Evolutionary conservation across 37 sponge, comb jelly and placozoan genomes (phyloP).

Genomic region (Halisarca cf. caerulea): DNA sequence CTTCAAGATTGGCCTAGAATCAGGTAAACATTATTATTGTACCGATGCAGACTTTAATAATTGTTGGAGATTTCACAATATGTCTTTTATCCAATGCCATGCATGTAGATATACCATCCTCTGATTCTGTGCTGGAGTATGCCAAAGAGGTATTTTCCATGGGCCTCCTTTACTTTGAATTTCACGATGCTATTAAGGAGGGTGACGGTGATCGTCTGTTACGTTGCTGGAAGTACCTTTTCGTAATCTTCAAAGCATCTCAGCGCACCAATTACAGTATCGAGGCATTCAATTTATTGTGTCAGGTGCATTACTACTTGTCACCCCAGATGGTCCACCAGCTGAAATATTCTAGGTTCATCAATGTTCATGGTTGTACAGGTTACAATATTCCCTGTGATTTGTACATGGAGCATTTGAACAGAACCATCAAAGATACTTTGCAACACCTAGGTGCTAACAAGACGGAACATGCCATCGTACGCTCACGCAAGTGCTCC

Average conservation of each 20-base stretch:
- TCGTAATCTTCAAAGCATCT: not conserved
- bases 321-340: constrained; percentile 31
- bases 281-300: not conserved
- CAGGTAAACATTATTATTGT: not conserved
- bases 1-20: not conserved
- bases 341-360: constrained; percentile 32
- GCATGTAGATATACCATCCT: not conserved
- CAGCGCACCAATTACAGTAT: not conserved
- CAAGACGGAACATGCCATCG: constrained; percentile 2
- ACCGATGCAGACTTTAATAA: not conserved
- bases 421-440: not conserved
- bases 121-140: not conserved
- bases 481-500: not conserved
- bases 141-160: not conserved
- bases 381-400: constrained; percentile 63
- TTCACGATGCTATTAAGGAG: not conserved
- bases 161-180: not conserved
- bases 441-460: not conserved
- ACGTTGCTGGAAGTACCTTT: not conserved
- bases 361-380: constrained; percentile 40
- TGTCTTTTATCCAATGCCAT: no score
- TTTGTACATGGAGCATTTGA: constrained; percentile 57
- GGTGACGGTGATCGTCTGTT: not conserved
- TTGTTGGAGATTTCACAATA: not conserved
- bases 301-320: constrained; percentile 44